Evolutionary conservation across 2,113 vertebrate species (phyloP), one percentile per base, ranked within the genome.

Genomic region (Panurus biarmicus): DNA sequence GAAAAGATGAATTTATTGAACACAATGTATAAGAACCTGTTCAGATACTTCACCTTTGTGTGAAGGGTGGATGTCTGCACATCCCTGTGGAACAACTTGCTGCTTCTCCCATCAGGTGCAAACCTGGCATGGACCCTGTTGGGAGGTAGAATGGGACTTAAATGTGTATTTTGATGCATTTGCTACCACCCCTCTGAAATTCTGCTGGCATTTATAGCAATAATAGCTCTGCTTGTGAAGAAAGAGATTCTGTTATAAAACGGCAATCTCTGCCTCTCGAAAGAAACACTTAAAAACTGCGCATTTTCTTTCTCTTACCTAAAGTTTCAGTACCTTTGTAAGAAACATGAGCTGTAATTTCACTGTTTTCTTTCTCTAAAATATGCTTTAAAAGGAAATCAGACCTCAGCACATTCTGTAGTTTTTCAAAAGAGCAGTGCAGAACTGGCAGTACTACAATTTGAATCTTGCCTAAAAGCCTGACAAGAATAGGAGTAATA

Each of bases 391-490:
- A 75, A 87, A 74, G 24, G 28, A 87, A 95, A 85, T 64, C n/a
- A 90, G 64, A 80, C 44, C 70, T 93, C 69, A 78, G 57, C 57
- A 84, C 38, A 60, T 80, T 83, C 64, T 88, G n/a, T 35, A 84
- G n/a, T 88, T 89, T n/a, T 65, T 77, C 75, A 89, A 89, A 95
- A 66, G 89, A 84, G 75, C 66, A 80, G 57, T 51, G 38, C 60
- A 72, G 86, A 87, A 86, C 93, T 95, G 95, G 80, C 95, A 97
- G 95, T 87, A 78, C 93, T 89, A 87, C 61, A 91, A 67, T 40
- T 38, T 51, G 29, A 90, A 75, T 76, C 70, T 65, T 93, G 79
- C 62, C 66, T 92, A 76, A 94, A 84, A 87, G 24, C 57, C 66
- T 93, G 91, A 89, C 83, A 90, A 81, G 88, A 88, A 95, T 40